A percentile compares a stretch with the other conserved stretches of the same genome.
Evolutionary conservation across 2,113 vertebrate genomes (phyloP).

Genomic region (Sphaerodactylus townsendi): DNA sequence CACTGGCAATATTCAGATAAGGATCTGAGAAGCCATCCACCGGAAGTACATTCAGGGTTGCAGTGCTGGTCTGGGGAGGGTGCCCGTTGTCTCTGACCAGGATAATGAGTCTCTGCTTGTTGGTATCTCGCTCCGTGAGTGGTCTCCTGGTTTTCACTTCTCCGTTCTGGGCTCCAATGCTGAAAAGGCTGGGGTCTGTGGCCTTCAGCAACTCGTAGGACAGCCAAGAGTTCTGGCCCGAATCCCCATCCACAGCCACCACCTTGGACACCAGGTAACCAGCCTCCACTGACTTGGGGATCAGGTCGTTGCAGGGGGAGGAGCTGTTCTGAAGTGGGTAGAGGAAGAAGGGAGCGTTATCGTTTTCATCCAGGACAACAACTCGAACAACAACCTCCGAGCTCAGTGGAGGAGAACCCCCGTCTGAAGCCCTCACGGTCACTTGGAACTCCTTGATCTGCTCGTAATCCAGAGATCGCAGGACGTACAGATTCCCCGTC

Average conservation of each 20-base stretch:
- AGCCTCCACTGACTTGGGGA: constrained; percentile 57
- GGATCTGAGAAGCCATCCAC: constrained; percentile 77
- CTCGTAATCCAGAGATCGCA: constrained; percentile 73
- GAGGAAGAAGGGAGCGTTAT: constrained; percentile 77
- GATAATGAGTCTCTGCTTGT: constrained; percentile 74
- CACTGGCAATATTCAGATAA: constrained; percentile 3
- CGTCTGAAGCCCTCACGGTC: constrained; percentile 12
- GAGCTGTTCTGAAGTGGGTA: constrained; percentile 59
- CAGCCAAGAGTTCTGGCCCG: constrained; percentile 80
- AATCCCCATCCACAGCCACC: constrained; percentile 78
- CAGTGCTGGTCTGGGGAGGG: constrained; percentile 44
- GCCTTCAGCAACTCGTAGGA: constrained; percentile 77
- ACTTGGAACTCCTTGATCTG: constrained; percentile 24
- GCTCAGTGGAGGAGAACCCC: constrained; percentile 49
- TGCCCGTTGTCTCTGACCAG: constrained; percentile 78
- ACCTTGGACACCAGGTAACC: constrained; percentile 64
- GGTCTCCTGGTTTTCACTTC: constrained; percentile 74
- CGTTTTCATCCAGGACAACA: constrained; percentile 78
- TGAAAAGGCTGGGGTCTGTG: constrained; percentile 77
- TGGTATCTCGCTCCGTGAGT: constrained; percentile 75
- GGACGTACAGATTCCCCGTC: constrained; percentile 67
- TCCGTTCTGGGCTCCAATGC: constrained; percentile 76
- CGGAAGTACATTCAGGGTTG: constrained; percentile 66
- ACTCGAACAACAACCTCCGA: constrained; percentile 73
- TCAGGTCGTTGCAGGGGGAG: background rate